Conservation (phyloP, 2,888 invertebrate genomes). For the Nymphalis polychloros region DNA sequence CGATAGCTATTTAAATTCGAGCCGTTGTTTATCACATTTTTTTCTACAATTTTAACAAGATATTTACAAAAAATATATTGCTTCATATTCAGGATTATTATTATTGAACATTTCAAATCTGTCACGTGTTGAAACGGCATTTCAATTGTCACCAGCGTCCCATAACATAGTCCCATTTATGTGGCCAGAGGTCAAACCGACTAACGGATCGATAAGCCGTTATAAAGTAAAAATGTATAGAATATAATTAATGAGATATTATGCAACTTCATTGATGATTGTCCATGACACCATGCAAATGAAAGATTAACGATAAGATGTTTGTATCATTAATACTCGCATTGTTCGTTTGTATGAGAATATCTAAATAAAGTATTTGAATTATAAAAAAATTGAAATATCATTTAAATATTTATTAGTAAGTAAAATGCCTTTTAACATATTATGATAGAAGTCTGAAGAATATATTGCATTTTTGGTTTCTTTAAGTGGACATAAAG, state of each 20-base stretch:
- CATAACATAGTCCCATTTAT: too few relatives aligned
- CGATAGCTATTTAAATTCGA: too few relatives aligned
- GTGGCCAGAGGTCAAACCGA: conserved; percentile 5
- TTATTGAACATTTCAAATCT: not conserved
- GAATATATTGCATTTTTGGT: too few relatives aligned
- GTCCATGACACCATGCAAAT: conserved; percentile 28
- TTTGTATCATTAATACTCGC: not conserved
- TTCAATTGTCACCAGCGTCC: not conserved
- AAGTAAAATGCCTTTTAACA: too few relatives aligned
- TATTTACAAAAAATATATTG: not conserved
- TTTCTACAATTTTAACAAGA: too few relatives aligned
- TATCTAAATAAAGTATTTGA: not conserved
- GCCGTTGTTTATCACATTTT: too few relatives aligned
- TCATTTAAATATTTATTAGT: too few relatives aligned
- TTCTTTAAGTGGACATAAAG: not conserved
- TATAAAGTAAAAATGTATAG: not conserved
- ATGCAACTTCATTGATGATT: conserved; percentile 6
- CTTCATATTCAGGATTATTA: not conserved
- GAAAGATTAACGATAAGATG: not conserved
- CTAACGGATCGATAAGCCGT: conserved; percentile 3
- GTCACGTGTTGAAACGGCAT: not conserved
- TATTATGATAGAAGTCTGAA: too few relatives aligned
- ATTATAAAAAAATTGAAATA: too few relatives aligned
- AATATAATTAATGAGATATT: conserved; percentile 14
- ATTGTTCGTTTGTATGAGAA: conserved; percentile 1